Evolutionary conservation across 1,140 invertebrate species (phyloP), one percentile per base, ranked within the genome.

Genomic region (Trichogramma pretiosum): DNA sequence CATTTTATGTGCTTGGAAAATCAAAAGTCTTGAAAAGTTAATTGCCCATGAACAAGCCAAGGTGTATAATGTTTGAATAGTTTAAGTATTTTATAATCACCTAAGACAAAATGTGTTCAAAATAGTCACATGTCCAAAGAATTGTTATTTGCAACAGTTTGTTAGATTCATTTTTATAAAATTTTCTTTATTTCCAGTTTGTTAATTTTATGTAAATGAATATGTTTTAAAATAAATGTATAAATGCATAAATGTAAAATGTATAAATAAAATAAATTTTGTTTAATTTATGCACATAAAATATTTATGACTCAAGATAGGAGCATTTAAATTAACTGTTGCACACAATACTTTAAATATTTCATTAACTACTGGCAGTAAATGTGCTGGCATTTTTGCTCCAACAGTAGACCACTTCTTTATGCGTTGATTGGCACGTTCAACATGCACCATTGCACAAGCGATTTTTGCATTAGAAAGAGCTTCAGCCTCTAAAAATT

Each of bases 321-420:
- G 45, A 3, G 45, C 10, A 38, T 33, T 43, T 8, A 56, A 50
- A 44, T 56, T 56, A 5, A 50, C 44, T 10, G 50, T 38, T 18
- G 16, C 50, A 23, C 14, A 13, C 13, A 47, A 35, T 22, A 56
- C 16, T n/a, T 17, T 40, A 21, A 58, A 46, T 22, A 56, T 51
- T 21, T 46, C 14, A 19, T 56, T 36, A 10, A 46, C 35, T 33
- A 21, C 26, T 10, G 35, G 10, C 7, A 52, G 13, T 30, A 58
- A 43, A 28, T n/a, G 16, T 16, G 16, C 13, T 8, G 53, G 53
- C 14, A 64, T 48, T 30, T 24, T 54, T 30, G 35, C 46, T 36
- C 34, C 47, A 28, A 58, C 41, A 21, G 63, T 55, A 44, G 57
- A 41, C 43, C 57, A 66, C 13, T 50, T 44, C 59, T 61, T 64